phyloP scores from a whole-genome alignment of 2,113 vertebrate genomes.

The Neodon shergylaensis region DNA sequence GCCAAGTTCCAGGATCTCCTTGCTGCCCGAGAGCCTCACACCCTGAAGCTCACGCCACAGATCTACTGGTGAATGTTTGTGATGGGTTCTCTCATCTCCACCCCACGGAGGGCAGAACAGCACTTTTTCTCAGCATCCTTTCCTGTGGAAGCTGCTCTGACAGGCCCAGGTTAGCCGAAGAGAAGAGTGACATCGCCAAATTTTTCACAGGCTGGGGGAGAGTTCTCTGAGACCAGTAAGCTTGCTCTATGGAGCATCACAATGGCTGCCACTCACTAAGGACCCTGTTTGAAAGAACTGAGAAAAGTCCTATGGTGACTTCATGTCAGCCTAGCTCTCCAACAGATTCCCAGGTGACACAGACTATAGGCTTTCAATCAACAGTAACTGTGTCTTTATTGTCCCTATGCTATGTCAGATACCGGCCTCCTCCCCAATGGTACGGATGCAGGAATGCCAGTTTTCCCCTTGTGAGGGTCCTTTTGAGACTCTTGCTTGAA shows the following conservation, averaged over 20 bases:
- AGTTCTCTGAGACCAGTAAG: background rate
- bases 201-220: background rate
- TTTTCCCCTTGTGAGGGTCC: background rate
- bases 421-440: background rate
- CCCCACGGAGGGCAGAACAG: no score
- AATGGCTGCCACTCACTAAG: background rate
- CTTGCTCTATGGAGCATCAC: background rate
- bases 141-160: background rate
- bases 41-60: background rate
- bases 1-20: background rate
- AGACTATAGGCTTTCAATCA: background rate
- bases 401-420: fast-evolving
- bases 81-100: background rate
- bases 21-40: background rate
- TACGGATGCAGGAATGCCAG: fast-evolving
- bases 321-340: background rate
- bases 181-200: no score
- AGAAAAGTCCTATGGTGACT: background rate
- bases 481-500: no score
- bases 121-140: background rate
- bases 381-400: fast-evolving
- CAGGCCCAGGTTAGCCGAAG: background rate
- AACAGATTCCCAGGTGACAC: background rate
- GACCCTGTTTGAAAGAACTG: fast-evolving
- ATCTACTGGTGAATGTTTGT: background rate